Base-by-base conservation (phyloP, 2,797 vertebrate genomes). In the Balearica regulorum region DNA sequence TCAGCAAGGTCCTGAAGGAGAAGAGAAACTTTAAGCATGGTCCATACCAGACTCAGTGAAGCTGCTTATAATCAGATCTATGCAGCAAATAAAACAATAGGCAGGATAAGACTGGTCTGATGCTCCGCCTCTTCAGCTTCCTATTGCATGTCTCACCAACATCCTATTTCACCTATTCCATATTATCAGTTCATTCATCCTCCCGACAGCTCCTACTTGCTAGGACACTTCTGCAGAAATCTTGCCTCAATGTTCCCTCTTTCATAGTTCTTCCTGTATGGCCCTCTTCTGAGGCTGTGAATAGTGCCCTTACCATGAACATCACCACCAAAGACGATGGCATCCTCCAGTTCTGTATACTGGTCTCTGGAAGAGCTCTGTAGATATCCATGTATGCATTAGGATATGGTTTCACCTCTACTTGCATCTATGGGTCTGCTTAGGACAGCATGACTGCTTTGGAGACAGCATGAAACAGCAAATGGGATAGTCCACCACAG, bases 401-500 rank as follows among this genome's bases (percentile, higher is more conserved):
- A 60, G 53, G 48, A 31, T 37, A 66, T 4, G 46, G 51, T 84
- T 90, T 68, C 70, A 82, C 11, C 73, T 60, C 48, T 89, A 10
- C 60, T 37, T 87, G 80, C 25, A 51, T 21, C 17, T 68, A 25
- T 43, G 35, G 58, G 73, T 48, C 22, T 90, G 58, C 44, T 31
- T 54, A 58, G 44, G 37, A 35, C 58, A 89, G 64, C 31, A 33
- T 2, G 43, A 28, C 64, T 87, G 39, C 25, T 71, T 65, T 95
- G 89, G 68, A 49, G 62, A 37, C 73, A 94, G 48, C 33, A 46
- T 10, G 55, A 83, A 65, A 82, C 15, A 94, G 62, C 57, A 60
- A n/a, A 71, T 19, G 37, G 43, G 28, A 68, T 4, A 73, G 54
- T 62, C 70, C 97, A 98, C 98, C 98, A 98, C 97, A 66, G 98